These are phyloP conservation scores for Pterobdella sp. DNA, from an alignment of 2,888 invertebrate genomes.

Conservation along the genomic window DNA sequence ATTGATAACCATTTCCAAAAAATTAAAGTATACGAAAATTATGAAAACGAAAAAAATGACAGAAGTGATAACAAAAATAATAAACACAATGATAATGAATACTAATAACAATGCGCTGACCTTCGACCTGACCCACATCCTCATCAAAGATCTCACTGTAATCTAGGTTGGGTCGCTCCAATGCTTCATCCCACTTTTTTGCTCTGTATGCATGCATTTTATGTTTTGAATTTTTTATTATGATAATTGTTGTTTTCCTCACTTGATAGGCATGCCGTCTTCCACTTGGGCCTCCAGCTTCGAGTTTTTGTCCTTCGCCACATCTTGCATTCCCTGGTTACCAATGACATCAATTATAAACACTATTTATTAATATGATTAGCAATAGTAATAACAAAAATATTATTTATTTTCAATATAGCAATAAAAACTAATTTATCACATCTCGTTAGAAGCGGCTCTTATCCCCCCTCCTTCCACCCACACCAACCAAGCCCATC, in stretches of 20 bases:
- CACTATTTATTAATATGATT: neutral
- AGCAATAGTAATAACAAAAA: neutral
- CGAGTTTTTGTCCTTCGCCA: slow-evolving; percentile 64
- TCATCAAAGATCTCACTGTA: slow-evolving; percentile 93
- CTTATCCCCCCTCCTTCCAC: no score
- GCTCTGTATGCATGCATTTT: slow-evolving; percentile 58
- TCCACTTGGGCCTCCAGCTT: slow-evolving; percentile 45
- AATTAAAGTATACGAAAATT: no score
- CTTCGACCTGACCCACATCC: slow-evolving; percentile 80
- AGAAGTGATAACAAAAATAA: no score
- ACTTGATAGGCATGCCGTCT: slow-evolving; percentile 66
- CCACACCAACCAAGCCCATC: no score
- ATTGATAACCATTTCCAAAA: neutral
- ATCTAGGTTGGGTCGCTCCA: slow-evolving; percentile 88
- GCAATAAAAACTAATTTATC: neutral
- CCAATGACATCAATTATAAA: neutral
- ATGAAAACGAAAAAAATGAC: no score
- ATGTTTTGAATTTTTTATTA: slow-evolving; percentile 1
- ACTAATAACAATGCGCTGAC: slow-evolving; percentile 39
- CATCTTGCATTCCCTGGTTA: slow-evolving; percentile 71
- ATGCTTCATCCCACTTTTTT: slow-evolving; percentile 88
- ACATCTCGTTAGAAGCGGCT: no score
- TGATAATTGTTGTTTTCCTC: neutral
- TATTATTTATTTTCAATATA: neutral
- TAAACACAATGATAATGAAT: no score